Base-by-base conservation (phyloP, 1,140 invertebrate species). In the Diorhabda elongata region DNA sequence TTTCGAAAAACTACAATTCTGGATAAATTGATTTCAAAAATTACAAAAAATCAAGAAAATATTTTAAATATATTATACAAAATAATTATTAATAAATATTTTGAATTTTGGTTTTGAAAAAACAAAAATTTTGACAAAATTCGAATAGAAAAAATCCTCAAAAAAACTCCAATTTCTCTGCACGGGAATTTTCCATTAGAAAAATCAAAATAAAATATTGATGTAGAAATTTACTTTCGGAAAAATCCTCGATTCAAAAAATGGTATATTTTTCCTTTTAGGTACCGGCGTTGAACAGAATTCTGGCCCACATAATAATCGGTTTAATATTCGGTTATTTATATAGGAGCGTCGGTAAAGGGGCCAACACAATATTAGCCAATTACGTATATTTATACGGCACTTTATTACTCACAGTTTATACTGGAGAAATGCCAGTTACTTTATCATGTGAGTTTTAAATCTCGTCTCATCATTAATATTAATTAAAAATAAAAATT, bases 361-460 rank as follows among this genome's bases (percentile, higher is more conserved):
- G 92, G 76, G 94, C 94, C 0, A 89, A 89, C 73, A 91, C 90
- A 60, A 90, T 94, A 26, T 86, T 95, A 60, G 95, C 92, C 67
- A 98, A 98, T 83, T 93, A 94, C 74, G 92, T 94, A 3, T 97
- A 94, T 75, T 81, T 98, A 2, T 98, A 97, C 80, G 96, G 96
- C 71, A 91, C 92, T 9, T 88, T 96, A 76, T 82, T 98, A 59
- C 90, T 98, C 66, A 86, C 97, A 11, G 93, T 97, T 70, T 97
- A 97, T 77, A 96, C 95, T 6, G 94, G 95, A 62, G 92, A 97
- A 82, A 97, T 97, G 95, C 93, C 95, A 3, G 96, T 96, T n/a
- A 93, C 95, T 58, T 83, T 97, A 70, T 93, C 93, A 66, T 97
- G 95, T 96, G 86, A 94, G 92, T 91, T 4, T 4, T 52, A 52